Evolutionary conservation across 2,113 vertebrate genomes (phyloP).

Genomic region (Cervus canadensis): DNA sequence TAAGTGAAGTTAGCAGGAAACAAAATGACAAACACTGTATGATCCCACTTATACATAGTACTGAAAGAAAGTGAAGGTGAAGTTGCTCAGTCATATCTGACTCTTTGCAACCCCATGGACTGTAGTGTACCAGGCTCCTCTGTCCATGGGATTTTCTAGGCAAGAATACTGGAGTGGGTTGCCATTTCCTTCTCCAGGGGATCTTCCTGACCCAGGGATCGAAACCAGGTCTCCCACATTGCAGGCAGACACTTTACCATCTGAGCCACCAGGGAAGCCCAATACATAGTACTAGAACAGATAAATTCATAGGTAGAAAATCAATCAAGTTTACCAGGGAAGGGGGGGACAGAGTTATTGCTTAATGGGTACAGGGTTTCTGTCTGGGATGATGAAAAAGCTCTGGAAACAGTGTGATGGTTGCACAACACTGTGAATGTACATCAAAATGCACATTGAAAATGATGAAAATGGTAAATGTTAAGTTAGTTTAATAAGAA

Average conservation of each 20-base stretch:
- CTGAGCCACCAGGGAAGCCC: neutral
- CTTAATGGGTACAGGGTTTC: neutral
- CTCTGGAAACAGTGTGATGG: neutral
- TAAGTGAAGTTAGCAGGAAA: neutral
- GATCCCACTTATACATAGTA: neutral
- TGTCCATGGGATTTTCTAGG: neutral
- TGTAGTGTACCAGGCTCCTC: neutral
- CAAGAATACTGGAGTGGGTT: neutral
- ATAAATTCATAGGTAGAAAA: neutral
- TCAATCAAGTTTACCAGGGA: neutral
- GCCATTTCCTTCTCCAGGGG: neutral
- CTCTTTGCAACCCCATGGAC: neutral
- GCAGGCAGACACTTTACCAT: neutral
- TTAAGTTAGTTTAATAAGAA: neutral
- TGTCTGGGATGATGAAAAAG: neutral
- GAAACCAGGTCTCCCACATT: neutral
- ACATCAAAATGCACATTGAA: neutral
- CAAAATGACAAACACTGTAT: neutral
- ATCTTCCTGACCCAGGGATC: neutral
- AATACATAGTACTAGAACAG: neutral
- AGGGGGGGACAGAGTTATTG: fast-evolving
- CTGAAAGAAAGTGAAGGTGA: neutral
- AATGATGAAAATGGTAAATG: neutral
- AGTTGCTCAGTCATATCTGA: fast-evolving
- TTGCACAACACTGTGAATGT: neutral